phyloP scores from a whole-genome alignment of 2,797 vertebrate species.

The Serranus cabrilla region DNA sequence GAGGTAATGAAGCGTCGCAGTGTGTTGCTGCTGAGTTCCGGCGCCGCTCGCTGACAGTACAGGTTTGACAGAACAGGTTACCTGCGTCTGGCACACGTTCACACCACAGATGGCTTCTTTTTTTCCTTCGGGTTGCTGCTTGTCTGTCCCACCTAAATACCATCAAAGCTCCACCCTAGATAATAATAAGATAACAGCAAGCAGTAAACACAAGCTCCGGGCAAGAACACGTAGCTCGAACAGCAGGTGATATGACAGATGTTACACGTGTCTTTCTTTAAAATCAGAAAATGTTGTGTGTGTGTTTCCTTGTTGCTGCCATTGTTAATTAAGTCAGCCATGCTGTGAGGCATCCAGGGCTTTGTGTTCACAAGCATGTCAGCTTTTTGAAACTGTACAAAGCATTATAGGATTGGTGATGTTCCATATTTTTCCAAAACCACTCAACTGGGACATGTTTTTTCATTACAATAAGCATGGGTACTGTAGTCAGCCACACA shows the following conservation, averaged over 20 bases:
- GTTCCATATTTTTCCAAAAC: not conserved
- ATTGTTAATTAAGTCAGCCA: not conserved
- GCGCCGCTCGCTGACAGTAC: not conserved
- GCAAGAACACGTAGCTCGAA: too few relatives aligned
- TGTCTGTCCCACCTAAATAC: slow-evolving; percentile 7
- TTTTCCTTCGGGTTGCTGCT: not conserved
- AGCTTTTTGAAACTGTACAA: not conserved
- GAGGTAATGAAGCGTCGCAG: slow-evolving; percentile 18
- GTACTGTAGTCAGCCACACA: too few relatives aligned
- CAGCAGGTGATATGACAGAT: not conserved
- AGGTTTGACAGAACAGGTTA: slow-evolving; percentile 15
- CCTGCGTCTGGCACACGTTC: slow-evolving; percentile 14
- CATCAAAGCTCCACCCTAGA: not conserved
- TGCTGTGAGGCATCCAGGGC: not conserved
- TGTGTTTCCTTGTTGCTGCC: not conserved
- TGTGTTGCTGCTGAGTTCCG: not conserved
- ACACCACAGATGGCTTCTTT: slow-evolving; percentile 9
- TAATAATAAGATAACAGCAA: not conserved
- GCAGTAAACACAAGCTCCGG: not conserved
- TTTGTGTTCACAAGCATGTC: not conserved
- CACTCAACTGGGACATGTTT: too few relatives aligned
- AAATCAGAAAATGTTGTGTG: not conserved
- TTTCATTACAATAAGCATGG: not conserved
- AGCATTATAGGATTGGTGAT: not conserved
- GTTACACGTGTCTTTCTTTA: not conserved